These are phyloP conservation scores for Leucophenga varia DNA, from an alignment of 1,140 invertebrate genomes.

Conservation along the genomic window DNA sequence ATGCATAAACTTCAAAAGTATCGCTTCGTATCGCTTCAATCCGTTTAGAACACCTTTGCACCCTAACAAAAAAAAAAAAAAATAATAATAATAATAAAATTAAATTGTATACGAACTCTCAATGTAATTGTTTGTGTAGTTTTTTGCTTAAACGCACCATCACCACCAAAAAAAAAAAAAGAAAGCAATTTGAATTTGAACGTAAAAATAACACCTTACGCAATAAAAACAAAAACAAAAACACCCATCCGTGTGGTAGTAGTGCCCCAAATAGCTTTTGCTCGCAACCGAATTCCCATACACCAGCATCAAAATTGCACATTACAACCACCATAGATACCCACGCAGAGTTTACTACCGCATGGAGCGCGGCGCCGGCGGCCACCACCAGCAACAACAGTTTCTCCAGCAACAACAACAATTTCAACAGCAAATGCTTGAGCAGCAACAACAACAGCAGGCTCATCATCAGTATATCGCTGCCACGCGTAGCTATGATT, in stretches of 20 bases:
- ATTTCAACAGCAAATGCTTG: slow-evolving; percentile 16
- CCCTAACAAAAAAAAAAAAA: no score
- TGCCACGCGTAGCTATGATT: slow-evolving; percentile 43
- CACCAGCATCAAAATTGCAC: slow-evolving; percentile 56
- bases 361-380: slow-evolving; percentile 56
- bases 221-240: no score
- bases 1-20: no score
- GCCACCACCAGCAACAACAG: slow-evolving; percentile 46
- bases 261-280: slow-evolving; percentile 22
- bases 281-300: slow-evolving; percentile 38
- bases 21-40: no score
- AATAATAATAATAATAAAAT: no score
- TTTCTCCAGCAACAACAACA: slow-evolving; percentile 20
- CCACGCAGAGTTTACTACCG: slow-evolving; percentile 55
- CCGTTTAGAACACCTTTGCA: no score
- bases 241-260: slow-evolving; percentile 6
- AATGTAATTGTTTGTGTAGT: no score
- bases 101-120: no score
- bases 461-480: slow-evolving; percentile 43
- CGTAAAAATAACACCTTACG: no score
- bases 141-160: no score
- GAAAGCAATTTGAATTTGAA: no score
- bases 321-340: slow-evolving; percentile 54
- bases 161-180: no score
- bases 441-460: slow-evolving; percentile 21